Percentiles rank a stretch among this genome's conserved stretches.
Evolutionary conservation across 2,113 vertebrate species (phyloP).

Genomic region (Corythaixoides concolor): DNA sequence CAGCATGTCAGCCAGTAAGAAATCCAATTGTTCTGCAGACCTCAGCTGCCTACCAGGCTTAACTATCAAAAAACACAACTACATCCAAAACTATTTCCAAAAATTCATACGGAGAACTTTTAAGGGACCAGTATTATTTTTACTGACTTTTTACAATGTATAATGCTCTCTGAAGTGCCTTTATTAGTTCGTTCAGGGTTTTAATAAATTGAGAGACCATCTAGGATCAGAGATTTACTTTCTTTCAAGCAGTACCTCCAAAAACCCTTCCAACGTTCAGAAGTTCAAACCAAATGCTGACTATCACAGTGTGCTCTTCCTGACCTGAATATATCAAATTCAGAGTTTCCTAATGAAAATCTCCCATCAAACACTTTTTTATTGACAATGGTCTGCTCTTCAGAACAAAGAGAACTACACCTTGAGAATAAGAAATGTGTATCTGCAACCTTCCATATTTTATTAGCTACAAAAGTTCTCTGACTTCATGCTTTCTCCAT

Average conservation of each 20-base stretch:
- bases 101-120: constrained; percentile 9
- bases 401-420: constrained; percentile 29
- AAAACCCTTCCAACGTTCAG: constrained; percentile 8
- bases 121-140: not conserved
- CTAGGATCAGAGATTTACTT: constrained; percentile 11
- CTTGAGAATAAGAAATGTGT: constrained; percentile 5
- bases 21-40: constrained; percentile 28
- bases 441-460: constrained; percentile 23
- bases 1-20: not conserved
- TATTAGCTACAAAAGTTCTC: constrained; percentile 25
- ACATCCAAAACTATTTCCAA: not conserved
- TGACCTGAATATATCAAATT: constrained; percentile 58
- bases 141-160: constrained; percentile 7
- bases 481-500: constrained; percentile 26
- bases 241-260: constrained; percentile 27
- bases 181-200: constrained; percentile 32
- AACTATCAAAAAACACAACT: not conserved
- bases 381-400: constrained; percentile 34
- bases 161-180: constrained; percentile 44
- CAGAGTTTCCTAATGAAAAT: constrained; percentile 33
- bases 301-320: constrained; percentile 27
- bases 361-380: constrained; percentile 30
- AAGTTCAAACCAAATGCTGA: constrained; percentile 41
- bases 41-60: not conserved
- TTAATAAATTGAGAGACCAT: constrained; percentile 45